Base-by-base conservation (phyloP, 2,888 invertebrate species). In the Sphaerophoria rueppellii region DNA sequence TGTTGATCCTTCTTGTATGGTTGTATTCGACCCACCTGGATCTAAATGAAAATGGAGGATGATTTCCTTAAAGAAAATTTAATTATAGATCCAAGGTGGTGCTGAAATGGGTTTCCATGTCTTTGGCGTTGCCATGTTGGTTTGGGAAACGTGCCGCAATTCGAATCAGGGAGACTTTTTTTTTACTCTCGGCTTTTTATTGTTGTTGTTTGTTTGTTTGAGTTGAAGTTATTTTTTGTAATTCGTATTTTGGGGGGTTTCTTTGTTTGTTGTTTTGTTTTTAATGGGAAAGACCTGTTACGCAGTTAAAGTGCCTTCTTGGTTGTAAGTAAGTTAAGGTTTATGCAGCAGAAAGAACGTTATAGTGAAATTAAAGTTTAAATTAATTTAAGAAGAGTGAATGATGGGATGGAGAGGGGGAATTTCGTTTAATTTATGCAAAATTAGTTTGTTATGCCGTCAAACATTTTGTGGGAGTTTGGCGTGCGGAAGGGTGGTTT, bases 61-160 rank as follows among this genome's bases (percentile, higher is more conserved):
- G 75, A 83, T 79, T 83, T 79, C 79, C 79, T 79, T 79, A 78
- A 65, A 55, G 79, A 80, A 83, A 83, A 83, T 80, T 83, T 83
- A 83, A 83, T 83, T 83, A 67, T 83, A 65, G n/a, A 79, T 75
- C 75, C 74, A 60, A 78, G 24, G 65, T 24, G 50, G 50, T 52
- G 40, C 4, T 40, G 24, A 40, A 54, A n/a, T 65, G 58, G 63
- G 35, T 63, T 63, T 73, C 40, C 43, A 4, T 43, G 11, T 43
- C 12, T 40, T 40, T 40, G 7, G 40, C 24, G 24, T 24, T 24
- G 24, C 24, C 24, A 2, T 24, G 24, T 65, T 63, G 63, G 57
- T 63, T 67, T 50, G 55, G 43, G 67, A 74, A 75, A 60, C 35
- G 54, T 69, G 60, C 32, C 61, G 48, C 55, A 55, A 40, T 37